Conservation (phyloP, 2,113 vertebrate genomes). For the Leptocoma aspasia region DNA sequence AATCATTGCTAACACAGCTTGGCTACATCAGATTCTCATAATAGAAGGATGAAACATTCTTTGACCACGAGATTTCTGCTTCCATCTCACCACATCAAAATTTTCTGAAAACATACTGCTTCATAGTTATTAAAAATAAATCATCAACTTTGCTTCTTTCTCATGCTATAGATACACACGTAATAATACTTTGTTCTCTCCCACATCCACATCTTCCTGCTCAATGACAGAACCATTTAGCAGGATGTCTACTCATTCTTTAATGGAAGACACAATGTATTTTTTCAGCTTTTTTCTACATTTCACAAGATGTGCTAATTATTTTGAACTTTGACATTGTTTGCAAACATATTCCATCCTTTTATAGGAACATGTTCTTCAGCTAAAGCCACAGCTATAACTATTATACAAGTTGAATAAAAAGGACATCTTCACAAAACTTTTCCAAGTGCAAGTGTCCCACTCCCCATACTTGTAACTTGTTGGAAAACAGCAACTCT, state of each 20-base stretch:
- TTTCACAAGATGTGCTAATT: slow-evolving; percentile 5
- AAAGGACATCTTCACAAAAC: background rate
- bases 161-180: background rate
- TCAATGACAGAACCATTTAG: slow-evolving; percentile 26
- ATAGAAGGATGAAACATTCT: background rate
- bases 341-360: slow-evolving; percentile 22
- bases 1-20: background rate
- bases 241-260: slow-evolving; percentile 10
- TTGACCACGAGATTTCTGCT: background rate
- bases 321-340: slow-evolving; percentile 44
- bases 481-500: background rate
- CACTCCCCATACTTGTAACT: background rate
- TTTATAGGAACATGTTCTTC: background rate
- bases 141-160: background rate
- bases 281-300: background rate
- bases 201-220: background rate
- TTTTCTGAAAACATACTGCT: slow-evolving; percentile 36
- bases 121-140: slow-evolving; percentile 48
- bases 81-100: background rate
- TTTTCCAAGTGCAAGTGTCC: background rate
- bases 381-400: background rate
- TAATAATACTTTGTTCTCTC: slow-evolving; percentile 21
- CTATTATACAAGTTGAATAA: background rate
- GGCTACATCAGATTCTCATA: background rate
- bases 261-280: slow-evolving; percentile 19